A percentile compares a stretch with the other conserved stretches of the same genome.
These are phyloP conservation scores for Semibalanus balanoides DNA, from an alignment of 1,140 invertebrate genomes.

Conservation along the genomic window DNA sequence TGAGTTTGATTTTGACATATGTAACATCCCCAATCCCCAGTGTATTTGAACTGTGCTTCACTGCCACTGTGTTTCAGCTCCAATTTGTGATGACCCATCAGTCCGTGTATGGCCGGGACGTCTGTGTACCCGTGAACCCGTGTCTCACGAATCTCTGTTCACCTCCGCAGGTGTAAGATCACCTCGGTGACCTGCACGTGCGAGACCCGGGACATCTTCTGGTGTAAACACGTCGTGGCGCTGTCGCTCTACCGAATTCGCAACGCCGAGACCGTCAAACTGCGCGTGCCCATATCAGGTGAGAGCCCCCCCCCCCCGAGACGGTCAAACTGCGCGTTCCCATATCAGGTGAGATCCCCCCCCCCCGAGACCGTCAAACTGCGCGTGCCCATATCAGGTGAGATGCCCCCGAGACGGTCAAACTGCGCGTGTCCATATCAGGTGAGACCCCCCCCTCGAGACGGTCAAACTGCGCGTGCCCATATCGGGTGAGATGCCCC, in stretches of 20 bases:
- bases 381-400: slow-evolving; percentile 72
- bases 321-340: too few relatives aligned
- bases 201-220: slow-evolving; percentile 69
- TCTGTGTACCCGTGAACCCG: too few relatives aligned
- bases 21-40: too few relatives aligned
- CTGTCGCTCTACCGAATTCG: slow-evolving; percentile 72
- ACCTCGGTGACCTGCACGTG: slow-evolving; percentile 81
- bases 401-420: too few relatives aligned
- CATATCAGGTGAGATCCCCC: not conserved
- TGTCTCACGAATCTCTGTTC: too few relatives aligned
- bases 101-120: too few relatives aligned
- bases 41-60: too few relatives aligned
- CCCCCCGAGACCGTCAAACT: slow-evolving; percentile 51
- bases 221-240: slow-evolving; percentile 86
- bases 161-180: slow-evolving; percentile 69
- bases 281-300: slow-evolving; percentile 76
- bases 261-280: slow-evolving; percentile 59
- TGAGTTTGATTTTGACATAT: too few relatives aligned
- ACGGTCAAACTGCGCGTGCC: slow-evolving; percentile 64
- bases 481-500: slow-evolving; percentile 44
- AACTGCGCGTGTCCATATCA: too few relatives aligned
- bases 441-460: slow-evolving; percentile 30
- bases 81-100: too few relatives aligned
- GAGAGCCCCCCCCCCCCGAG: too few relatives aligned
- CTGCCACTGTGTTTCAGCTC: too few relatives aligned